These are phyloP conservation scores for Laodelphax striatellus DNA, from an alignment of 1,140 invertebrate genomes.

Conservation along the genomic window DNA sequence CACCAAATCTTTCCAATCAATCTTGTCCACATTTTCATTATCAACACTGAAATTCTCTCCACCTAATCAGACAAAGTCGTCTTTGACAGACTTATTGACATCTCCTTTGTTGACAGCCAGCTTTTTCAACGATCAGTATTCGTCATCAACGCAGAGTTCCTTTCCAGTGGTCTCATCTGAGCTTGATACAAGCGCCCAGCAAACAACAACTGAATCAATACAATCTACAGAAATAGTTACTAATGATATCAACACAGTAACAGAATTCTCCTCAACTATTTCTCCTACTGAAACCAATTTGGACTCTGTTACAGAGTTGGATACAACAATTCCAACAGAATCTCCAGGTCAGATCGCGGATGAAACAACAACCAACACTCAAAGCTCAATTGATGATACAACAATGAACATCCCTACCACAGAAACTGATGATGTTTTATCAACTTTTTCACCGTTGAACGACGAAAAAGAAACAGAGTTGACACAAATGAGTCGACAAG, in stretches of 20 bases:
- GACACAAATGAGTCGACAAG: too few species aligned
- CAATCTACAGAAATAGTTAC: not conserved
- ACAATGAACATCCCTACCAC: not conserved
- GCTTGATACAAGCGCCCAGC: not conserved
- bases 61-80: not conserved
- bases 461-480: too few species aligned
- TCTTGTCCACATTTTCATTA: not conserved
- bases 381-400: not conserved
- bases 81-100: too few species aligned
- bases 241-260: not conserved
- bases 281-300: conserved; percentile 1
- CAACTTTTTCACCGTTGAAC: too few species aligned
- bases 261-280: not conserved
- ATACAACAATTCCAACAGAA: not conserved
- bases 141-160: too few species aligned
- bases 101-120: too few species aligned
- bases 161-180: too few species aligned
- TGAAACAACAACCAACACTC: conserved; percentile 3
- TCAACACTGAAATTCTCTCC: not conserved
- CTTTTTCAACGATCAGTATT: too few species aligned
- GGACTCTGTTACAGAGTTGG: not conserved
- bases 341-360: not conserved
- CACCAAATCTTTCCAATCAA: not conserved
- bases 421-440: not conserved
- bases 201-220: conserved; percentile 1